These are phyloP conservation scores for Lanius collurio DNA, from an alignment of 2,113 vertebrate genomes.

Conservation along the genomic window DNA sequence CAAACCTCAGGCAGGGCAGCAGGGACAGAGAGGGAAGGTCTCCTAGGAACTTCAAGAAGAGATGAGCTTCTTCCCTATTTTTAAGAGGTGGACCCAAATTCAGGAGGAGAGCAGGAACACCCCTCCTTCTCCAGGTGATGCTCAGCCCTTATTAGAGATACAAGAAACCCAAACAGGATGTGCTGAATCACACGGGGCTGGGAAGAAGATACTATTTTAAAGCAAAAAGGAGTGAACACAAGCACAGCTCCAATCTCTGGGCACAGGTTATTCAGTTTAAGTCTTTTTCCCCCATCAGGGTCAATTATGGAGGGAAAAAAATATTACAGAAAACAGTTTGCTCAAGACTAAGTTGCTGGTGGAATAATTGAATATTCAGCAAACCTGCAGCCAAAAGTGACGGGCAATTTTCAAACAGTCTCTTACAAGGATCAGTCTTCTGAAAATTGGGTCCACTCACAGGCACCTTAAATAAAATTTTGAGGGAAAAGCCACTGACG, in stretches of 20 bases:
- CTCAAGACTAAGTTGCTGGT: neutral
- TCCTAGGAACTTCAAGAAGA: neutral
- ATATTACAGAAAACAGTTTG: neutral
- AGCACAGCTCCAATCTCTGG: fast-evolving
- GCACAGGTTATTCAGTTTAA: neutral
- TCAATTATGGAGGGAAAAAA: neutral
- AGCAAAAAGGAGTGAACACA: neutral
- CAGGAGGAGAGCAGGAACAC: neutral
- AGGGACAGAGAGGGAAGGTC: neutral
- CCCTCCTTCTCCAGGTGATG: neutral
- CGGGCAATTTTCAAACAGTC: neutral
- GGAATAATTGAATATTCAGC: neutral
- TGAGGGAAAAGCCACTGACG: neutral
- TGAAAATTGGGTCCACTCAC: neutral
- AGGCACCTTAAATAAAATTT: neutral
- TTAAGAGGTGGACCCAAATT: neutral
- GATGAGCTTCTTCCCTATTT: neutral
- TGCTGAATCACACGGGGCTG: neutral
- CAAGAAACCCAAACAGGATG: neutral
- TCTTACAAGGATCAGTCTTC: neutral
- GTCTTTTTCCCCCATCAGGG: fast-evolving
- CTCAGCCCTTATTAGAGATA: neutral
- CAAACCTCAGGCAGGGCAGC: neutral
- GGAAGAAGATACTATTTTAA: neutral
- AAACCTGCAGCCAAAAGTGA: neutral